phyloP scores from a whole-genome alignment of 2,888 invertebrate species.

The Hypomecis atomaria region DNA sequence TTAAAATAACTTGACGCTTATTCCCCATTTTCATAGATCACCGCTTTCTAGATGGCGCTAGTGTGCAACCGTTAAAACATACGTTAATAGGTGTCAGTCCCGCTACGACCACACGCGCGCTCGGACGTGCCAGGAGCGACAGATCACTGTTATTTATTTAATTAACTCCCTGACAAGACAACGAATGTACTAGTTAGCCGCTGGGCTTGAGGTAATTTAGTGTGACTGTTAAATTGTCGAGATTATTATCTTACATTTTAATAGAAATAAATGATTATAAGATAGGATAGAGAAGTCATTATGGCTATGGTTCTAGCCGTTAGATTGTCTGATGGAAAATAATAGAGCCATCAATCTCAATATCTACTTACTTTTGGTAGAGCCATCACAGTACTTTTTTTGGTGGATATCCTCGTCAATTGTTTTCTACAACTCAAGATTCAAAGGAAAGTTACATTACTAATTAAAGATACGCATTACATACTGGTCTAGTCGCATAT shows the following conservation, averaged over 20 bases:
- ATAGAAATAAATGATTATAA: constrained; percentile 12
- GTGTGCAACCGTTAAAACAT: constrained; percentile 49
- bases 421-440: too few relatives aligned
- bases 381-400: not conserved
- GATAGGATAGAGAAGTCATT: constrained; percentile 13
- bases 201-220: constrained; percentile 32
- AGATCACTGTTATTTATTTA: constrained; percentile 67
- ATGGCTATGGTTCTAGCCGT: constrained; percentile 8
- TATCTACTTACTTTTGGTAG: too few relatives aligned
- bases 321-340: constrained; percentile 4
- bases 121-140: constrained; percentile 57
- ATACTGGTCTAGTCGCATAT: too few relatives aligned
- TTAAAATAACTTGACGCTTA: constrained; percentile 48
- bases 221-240: constrained; percentile 35
- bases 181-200: constrained; percentile 38
- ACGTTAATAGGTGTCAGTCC: constrained; percentile 66
- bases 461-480: too few relatives aligned
- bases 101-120: constrained; percentile 74
- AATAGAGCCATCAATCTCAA: constrained; percentile 4
- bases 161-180: constrained; percentile 53
- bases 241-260: constrained; percentile 28
- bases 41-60: constrained; percentile 56
- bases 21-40: constrained; percentile 53
- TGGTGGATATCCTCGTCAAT: too few relatives aligned
- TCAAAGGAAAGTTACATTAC: too few relatives aligned